phyloP scores from a whole-genome alignment of 2,888 invertebrate genomes.

The Lithosia quadra region DNA sequence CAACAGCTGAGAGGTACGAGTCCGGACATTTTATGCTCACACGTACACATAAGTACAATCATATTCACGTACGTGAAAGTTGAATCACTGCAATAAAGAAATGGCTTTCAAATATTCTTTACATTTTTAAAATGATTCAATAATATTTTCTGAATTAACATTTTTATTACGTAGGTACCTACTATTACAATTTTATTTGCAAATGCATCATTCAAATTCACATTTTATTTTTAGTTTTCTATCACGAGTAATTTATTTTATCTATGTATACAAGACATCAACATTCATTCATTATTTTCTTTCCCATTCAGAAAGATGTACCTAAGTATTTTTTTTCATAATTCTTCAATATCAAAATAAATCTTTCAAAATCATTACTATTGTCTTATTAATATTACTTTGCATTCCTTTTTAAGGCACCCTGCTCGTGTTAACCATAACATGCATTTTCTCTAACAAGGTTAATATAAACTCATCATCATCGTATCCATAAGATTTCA shows the following conservation, averaged over 20 bases:
- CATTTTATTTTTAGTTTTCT: too few relatives aligned
- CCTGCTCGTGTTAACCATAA: not conserved
- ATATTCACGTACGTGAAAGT: slow-evolving; percentile 2
- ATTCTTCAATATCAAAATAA: too few relatives aligned
- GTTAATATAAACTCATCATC: too few relatives aligned
- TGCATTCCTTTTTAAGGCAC: not conserved
- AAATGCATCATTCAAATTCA: too few relatives aligned
- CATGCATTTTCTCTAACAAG: not conserved
- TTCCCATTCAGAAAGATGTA: too few relatives aligned
- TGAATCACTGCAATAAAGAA: not conserved
- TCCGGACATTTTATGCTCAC: slow-evolving; percentile 23
- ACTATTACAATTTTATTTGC: too few relatives aligned
- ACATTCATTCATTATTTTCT: too few relatives aligned
- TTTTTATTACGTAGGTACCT: too few relatives aligned
- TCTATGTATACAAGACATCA: too few relatives aligned
- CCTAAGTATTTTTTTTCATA: too few relatives aligned
- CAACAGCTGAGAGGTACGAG: slow-evolving; percentile 58
- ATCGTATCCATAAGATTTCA: too few relatives aligned
- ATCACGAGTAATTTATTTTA: not conserved
- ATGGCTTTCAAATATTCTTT: not conserved
- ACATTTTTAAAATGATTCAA: not conserved
- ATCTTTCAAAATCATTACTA: too few relatives aligned
- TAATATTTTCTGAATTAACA: not conserved
- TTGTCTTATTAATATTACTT: not conserved
- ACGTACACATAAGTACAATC: not conserved